Conservation (phyloP, 2,113 vertebrate genomes). For the Hippocampus mohnikei region DNA sequence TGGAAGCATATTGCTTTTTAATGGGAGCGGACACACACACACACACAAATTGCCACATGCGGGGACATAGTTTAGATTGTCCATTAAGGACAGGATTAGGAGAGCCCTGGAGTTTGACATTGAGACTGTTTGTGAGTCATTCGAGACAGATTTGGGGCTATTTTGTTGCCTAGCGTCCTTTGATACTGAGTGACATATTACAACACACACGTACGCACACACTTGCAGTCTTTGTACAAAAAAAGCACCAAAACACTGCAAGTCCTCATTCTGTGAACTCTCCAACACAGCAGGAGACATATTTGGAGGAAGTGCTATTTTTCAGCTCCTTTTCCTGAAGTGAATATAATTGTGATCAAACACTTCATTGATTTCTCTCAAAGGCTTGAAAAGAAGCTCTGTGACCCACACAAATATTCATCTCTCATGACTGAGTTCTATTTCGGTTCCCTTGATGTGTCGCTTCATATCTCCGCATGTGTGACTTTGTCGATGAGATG, state of each 20-base stretch:
- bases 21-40: constrained; percentile 22
- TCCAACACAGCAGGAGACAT: constrained; percentile 26
- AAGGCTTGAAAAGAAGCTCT: constrained; percentile 15
- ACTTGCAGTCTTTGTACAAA: not conserved
- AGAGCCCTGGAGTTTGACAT: constrained; percentile 41
- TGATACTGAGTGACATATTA: constrained; percentile 21
- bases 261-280: constrained; percentile 39
- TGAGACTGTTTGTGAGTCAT: constrained; percentile 53
- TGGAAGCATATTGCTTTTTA: constrained; percentile 53
- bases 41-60: constrained; percentile 38
- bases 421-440: constrained; percentile 52
- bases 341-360: constrained; percentile 53
- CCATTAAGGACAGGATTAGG: constrained; percentile 57
- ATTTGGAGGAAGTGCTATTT: constrained; percentile 28
- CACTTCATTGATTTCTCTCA: constrained; percentile 31
- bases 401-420: constrained; percentile 50
- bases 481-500: constrained; percentile 28
- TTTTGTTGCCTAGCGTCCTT: constrained; percentile 24
- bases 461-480: constrained; percentile 46
- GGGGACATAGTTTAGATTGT: constrained; percentile 41
- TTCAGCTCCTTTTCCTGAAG: constrained; percentile 15
- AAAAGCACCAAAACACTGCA: constrained; percentile 22
- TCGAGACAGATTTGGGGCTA: constrained; percentile 34
- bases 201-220: not conserved
- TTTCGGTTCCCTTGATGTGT: constrained; percentile 52